These are phyloP conservation scores for Castor canadensis DNA, from an alignment of 2,113 vertebrate species.

Conservation along the genomic window DNA sequence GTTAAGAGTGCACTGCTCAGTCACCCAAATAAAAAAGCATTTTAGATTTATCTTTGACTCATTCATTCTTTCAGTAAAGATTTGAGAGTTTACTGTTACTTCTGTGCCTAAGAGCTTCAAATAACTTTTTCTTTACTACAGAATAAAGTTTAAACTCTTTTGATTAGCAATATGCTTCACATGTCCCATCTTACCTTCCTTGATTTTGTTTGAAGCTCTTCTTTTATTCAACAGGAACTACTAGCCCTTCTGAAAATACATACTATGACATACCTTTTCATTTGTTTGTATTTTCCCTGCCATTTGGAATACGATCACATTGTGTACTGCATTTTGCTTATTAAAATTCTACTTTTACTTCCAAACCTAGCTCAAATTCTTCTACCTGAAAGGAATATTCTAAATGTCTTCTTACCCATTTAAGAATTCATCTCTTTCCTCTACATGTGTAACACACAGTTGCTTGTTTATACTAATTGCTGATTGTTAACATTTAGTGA, in stretches of 20 bases:
- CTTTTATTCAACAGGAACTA: background rate
- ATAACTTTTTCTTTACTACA: background rate
- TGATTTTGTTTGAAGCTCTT: background rate
- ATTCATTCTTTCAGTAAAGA: conserved; percentile 13
- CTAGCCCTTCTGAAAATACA: background rate
- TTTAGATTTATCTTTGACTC: conserved; percentile 18
- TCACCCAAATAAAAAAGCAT: background rate
- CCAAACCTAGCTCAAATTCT: background rate
- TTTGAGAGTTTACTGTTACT: background rate
- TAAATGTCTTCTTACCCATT: background rate
- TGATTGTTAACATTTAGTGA: background rate
- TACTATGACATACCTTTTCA: background rate
- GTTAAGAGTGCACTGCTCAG: background rate
- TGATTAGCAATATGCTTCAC: background rate
- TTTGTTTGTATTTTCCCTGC: background rate
- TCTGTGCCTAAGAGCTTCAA: background rate
- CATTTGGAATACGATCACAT: conserved; percentile 10
- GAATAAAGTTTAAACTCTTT: background rate
- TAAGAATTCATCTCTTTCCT: conserved; percentile 21
- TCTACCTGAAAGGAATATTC: background rate
- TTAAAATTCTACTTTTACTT: background rate
- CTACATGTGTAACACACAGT: background rate
- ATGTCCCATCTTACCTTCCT: background rate
- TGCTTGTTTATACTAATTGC: background rate
- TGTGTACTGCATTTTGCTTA: background rate